Percentiles rank a stretch among this genome's conserved stretches.
Conservation (phyloP, 1,140 invertebrate species). For the Penaeus chinensis region DNA sequence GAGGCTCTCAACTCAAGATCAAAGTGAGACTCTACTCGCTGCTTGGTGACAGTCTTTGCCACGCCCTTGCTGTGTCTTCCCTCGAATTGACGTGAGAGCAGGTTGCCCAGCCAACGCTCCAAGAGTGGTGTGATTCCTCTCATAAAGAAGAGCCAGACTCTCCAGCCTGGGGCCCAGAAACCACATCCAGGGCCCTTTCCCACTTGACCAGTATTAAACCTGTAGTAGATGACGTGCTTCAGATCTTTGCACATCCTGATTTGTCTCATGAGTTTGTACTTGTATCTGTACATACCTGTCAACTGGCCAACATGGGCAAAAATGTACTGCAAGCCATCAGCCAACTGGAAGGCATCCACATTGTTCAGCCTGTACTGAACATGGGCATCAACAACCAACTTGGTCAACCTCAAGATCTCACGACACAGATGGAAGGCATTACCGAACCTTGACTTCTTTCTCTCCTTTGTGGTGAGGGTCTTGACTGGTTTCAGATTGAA, state of each 20-base stretch:
- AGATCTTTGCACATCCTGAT: constrained; percentile 99
- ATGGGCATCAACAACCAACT: constrained; percentile 98
- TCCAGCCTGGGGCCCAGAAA: constrained; percentile 99
- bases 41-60: constrained; percentile 99
- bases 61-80: constrained; percentile 98
- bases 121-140: constrained; percentile 97
- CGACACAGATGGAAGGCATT: constrained; percentile 99
- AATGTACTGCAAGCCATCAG: constrained; percentile 99
- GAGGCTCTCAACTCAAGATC: constrained; percentile 97
- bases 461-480: constrained; percentile 98
- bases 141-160: constrained; percentile 99
- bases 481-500: constrained; percentile 99
- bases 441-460: constrained; percentile 99
- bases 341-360: constrained; percentile 98
- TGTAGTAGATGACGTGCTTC: constrained; percentile 99
- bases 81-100: constrained; percentile 98
- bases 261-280: constrained; percentile 99
- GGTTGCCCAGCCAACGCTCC: constrained; percentile 97
- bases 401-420: constrained; percentile 97
- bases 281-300: constrained; percentile 99
- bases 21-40: constrained; percentile 99
- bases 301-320: constrained; percentile 99
- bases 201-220: constrained; percentile 98
- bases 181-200: constrained; percentile 99
- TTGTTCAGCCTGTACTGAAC: constrained; percentile 99